Evolutionary conservation across 2,113 vertebrate species (phyloP).

Genomic region (Prunella fulvescens): DNA sequence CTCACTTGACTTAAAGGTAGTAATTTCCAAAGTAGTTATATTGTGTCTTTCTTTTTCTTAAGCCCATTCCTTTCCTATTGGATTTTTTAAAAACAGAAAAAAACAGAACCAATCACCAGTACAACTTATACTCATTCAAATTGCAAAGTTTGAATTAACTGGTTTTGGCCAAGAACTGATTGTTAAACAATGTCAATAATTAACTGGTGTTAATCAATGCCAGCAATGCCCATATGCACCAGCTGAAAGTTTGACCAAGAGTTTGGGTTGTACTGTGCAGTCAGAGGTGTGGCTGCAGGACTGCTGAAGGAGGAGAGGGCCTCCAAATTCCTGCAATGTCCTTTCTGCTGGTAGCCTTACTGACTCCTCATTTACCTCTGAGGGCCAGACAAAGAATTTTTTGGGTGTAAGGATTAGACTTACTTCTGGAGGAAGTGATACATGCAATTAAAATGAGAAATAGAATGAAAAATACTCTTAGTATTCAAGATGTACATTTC

Average conservation of each 20-base stretch:
- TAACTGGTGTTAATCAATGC: neutral
- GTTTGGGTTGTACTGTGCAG: neutral
- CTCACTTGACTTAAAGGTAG: neutral
- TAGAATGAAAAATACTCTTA: neutral
- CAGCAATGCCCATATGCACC: neutral
- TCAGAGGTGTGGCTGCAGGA: neutral
- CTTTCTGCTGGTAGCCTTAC: neutral
- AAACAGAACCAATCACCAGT: neutral
- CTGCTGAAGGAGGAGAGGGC: neutral
- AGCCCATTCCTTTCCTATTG: neutral
- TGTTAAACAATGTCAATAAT: too few relatives aligned
- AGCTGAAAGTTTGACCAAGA: neutral
- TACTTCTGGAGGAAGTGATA: neutral
- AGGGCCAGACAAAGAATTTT: conserved; percentile 1
- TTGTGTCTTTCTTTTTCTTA: neutral
- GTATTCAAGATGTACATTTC: neutral
- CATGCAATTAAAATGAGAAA: neutral
- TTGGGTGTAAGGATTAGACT: neutral
- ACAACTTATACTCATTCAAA: neutral
- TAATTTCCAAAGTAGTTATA: neutral
- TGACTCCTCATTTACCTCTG: neutral
- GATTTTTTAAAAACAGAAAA: neutral
- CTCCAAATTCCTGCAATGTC: neutral
- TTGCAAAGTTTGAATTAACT: neutral
- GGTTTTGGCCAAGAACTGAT: neutral